Base-by-base conservation (phyloP, 1,140 invertebrate genomes). In the Hylaeus volcanicus region DNA sequence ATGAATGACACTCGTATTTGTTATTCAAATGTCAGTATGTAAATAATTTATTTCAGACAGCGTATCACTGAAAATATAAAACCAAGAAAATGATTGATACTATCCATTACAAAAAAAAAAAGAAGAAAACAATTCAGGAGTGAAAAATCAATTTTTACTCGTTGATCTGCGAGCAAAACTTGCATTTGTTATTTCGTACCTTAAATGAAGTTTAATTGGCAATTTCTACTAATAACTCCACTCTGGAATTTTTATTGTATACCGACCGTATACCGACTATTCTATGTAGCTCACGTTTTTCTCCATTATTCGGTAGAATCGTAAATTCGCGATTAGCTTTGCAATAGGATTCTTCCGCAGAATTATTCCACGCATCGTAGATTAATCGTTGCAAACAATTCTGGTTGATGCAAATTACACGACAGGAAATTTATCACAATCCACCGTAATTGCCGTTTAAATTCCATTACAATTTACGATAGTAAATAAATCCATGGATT, bases 241-340 rank as follows among this genome's bases (percentile, higher is more conserved):
- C 37, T 12, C 45, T 11, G 0, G 14, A 8, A 4, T 14, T 14
- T n/a, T 53, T n/a, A n/a, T 53, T 14, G 60, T 39, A 26, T 26
- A 26, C 26, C 26, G 26, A 26, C 11, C 11, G 14, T 8, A 43
- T 12, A n/a, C 8, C 11, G n/a, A n/a, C 48, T 37, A 48, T 68
- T 37, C 39, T n/a, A 26, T 26, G 26, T 26, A 39, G 5, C 15
- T 43, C 39, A 3, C 14, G 37, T 53, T 43, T 5, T n/a, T 39
- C 39, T 43, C 73, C 48, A 56, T 75, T 75, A 74, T 66, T 61
- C 11, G 2, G 39, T 5, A 5, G 1, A n/a, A 53, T 75, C 39
- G 55, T 66, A 75, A 66, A 75, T 75, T 75, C n/a, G 66, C 51
- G 39, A 75, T 75, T 64, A 75, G 63, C 73, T 66, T 51, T n/a